Conservation (phyloP, 2,113 vertebrate genomes). For the Macrotus californicus region DNA sequence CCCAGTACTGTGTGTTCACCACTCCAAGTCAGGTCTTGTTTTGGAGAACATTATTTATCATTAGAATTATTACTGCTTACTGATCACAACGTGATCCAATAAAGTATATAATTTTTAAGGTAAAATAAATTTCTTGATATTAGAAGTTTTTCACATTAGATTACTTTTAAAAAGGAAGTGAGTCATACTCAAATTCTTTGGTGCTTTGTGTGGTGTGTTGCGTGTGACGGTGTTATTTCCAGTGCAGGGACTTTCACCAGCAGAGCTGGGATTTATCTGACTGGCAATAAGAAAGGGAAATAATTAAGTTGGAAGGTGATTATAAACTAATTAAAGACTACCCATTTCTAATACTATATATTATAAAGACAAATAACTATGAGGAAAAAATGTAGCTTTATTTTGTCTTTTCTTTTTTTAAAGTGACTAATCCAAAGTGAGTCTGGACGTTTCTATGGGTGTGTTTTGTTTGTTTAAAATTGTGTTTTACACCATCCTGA, state of each 20-base stretch:
- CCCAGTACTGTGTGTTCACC: too few species aligned
- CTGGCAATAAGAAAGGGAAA: neutral
- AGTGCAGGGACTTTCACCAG: neutral
- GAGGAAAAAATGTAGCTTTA: neutral
- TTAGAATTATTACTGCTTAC: neutral
- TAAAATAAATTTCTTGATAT: neutral
- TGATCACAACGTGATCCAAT: neutral
- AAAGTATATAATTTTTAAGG: neutral
- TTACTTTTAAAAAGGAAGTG: neutral
- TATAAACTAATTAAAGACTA: slow-evolving; percentile 7
- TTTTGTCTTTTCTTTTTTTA: neutral
- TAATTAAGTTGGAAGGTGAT: neutral
- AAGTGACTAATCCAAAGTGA: slow-evolving; percentile 7
- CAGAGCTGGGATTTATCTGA: neutral
- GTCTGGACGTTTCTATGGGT: neutral
- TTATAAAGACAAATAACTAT: neutral
- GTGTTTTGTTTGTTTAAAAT: neutral
- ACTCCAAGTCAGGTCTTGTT: neutral
- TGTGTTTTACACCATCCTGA: neutral
- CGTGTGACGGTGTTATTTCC: neutral
- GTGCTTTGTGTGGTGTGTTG: neutral
- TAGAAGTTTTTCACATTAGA: neutral
- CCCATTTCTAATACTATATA: neutral
- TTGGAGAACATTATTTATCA: neutral
- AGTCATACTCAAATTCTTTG: neutral